A percentile compares a stretch with the other conserved stretches of the same genome.
These are phyloP conservation scores for Coturnix japonica DNA, from an alignment of 2,113 vertebrate species.

Conservation along the genomic window DNA sequence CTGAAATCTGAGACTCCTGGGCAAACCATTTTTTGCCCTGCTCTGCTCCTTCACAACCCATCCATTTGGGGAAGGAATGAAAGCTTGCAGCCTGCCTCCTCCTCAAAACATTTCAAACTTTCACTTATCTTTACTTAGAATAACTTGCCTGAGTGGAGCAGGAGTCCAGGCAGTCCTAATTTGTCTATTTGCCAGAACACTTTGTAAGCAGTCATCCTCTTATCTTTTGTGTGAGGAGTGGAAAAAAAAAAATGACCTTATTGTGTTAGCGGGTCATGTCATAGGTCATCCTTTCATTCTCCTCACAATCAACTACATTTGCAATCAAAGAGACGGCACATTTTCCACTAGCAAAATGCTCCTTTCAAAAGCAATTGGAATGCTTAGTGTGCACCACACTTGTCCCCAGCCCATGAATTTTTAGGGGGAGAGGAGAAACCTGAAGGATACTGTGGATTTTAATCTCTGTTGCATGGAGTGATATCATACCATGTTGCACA, in stretches of 20 bases:
- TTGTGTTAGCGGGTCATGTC: slow-evolving; percentile 63
- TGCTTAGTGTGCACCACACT: background rate
- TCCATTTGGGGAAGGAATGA: slow-evolving; percentile 37
- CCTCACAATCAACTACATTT: slow-evolving; percentile 71
- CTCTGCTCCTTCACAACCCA: slow-evolving; percentile 8
- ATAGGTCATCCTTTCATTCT: slow-evolving; percentile 75
- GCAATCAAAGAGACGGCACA: slow-evolving; percentile 68
- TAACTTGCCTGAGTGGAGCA: slow-evolving; percentile 32
- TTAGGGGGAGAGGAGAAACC: background rate
- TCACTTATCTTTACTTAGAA: slow-evolving; percentile 73
- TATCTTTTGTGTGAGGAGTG: slow-evolving; percentile 67
- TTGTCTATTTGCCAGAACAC: slow-evolving; percentile 74
- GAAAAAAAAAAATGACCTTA: slow-evolving; percentile 45
- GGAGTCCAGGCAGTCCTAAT: slow-evolving; percentile 64
- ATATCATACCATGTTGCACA: background rate
- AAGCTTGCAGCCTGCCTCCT: background rate
- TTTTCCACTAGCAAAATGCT: slow-evolving; percentile 50
- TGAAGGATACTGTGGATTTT: background rate
- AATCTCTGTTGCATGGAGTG: background rate
- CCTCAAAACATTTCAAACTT: slow-evolving; percentile 63
- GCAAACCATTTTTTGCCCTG: background rate
- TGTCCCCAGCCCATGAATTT: background rate
- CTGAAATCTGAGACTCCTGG: slow-evolving; percentile 32
- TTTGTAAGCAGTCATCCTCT: slow-evolving; percentile 75
- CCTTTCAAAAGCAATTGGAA: slow-evolving; percentile 61